Percentiles rank a stretch among this genome's conserved stretches.
phyloP scores from a whole-genome alignment of 2,888 invertebrate genomes.

The Drosophila prolongata region DNA sequence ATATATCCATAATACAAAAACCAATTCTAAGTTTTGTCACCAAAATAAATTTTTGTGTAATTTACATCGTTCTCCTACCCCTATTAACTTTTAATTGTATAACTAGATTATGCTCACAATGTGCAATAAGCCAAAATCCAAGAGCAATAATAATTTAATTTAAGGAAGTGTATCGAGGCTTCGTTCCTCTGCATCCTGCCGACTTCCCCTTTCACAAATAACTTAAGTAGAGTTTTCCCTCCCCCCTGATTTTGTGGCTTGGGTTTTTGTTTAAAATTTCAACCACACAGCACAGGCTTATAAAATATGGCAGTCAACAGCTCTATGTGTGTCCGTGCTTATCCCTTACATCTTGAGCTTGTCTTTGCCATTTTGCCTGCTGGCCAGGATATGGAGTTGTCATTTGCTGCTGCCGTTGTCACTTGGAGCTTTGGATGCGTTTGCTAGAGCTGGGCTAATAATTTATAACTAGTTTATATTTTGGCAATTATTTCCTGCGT shows the following conservation, averaged over 20 bases:
- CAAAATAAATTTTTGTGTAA: too few species aligned
- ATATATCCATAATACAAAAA: too few species aligned
- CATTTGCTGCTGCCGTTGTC: constrained; percentile 47
- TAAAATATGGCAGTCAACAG: constrained; percentile 64
- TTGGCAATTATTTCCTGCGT: constrained; percentile 75
- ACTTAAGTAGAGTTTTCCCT: constrained; percentile 6
- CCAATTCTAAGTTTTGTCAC: too few species aligned
- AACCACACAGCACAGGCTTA: constrained; percentile 56
- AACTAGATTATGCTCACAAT: not conserved
- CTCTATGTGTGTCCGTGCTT: constrained; percentile 38
- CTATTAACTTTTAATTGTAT: not conserved
- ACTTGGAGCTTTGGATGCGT: constrained; percentile 62
- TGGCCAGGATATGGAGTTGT: constrained; percentile 37
- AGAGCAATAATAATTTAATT: not conserved
- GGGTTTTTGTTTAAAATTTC: constrained; percentile 72
- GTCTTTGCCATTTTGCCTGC: constrained; percentile 30
- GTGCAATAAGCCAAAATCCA: too few species aligned
- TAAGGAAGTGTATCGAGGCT: constrained; percentile 25
- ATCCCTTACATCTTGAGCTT: constrained; percentile 61
- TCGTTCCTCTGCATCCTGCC: constrained; percentile 12
- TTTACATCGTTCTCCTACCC: not conserved
- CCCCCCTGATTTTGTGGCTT: constrained; percentile 59
- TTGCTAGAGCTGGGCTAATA: constrained; percentile 67
- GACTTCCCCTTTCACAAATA: constrained; percentile 43
- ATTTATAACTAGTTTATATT: constrained; percentile 79